Evolutionary conservation across 2,797 vertebrate genomes (phyloP).

Genomic region (Eleutherodactylus coqui): DNA sequence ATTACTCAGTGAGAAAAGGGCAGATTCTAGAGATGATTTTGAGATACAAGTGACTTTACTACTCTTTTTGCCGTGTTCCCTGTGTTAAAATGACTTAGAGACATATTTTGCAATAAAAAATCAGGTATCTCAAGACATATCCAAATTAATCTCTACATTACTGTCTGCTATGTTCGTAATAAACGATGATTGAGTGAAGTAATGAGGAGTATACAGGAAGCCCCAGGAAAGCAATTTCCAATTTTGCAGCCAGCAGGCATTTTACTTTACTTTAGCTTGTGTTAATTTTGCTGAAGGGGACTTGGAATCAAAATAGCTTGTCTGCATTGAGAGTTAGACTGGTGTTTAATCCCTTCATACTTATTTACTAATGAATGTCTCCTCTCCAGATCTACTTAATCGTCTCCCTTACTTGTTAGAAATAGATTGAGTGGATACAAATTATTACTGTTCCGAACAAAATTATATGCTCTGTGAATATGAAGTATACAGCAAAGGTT

Average conservation of each 20-base stretch:
- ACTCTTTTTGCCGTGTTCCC: background rate
- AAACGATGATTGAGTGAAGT: slow-evolving; percentile 84
- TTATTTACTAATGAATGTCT: slow-evolving; percentile 72
- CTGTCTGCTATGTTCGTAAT: slow-evolving; percentile 90
- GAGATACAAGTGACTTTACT: too few relatives aligned
- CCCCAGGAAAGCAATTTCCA: slow-evolving; percentile 84
- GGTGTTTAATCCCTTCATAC: slow-evolving; percentile 70
- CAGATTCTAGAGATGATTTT: too few relatives aligned
- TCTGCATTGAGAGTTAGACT: slow-evolving; percentile 72
- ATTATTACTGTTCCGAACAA: slow-evolving; percentile 68
- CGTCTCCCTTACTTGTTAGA: slow-evolving; percentile 70
- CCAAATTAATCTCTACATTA: slow-evolving; percentile 77
- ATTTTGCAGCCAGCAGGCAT: slow-evolving; percentile 82
- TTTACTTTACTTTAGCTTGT: slow-evolving; percentile 74
- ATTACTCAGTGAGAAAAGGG: too few relatives aligned
- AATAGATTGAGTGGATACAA: slow-evolving; percentile 69
- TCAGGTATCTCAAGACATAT: slow-evolving; percentile 77
- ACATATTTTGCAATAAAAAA: slow-evolving; percentile 73
- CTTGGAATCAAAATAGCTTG: slow-evolving; percentile 75
- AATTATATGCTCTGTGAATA: slow-evolving; percentile 70
- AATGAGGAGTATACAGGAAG: slow-evolving; percentile 88
- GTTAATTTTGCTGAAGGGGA: slow-evolving; percentile 79
- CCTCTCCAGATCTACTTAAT: slow-evolving; percentile 69
- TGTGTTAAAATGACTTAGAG: slow-evolving; percentile 69
- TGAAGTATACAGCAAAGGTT: slow-evolving; percentile 65